phyloP scores from a whole-genome alignment of 2,888 invertebrate species.

The Notodonta ziczac region DNA sequence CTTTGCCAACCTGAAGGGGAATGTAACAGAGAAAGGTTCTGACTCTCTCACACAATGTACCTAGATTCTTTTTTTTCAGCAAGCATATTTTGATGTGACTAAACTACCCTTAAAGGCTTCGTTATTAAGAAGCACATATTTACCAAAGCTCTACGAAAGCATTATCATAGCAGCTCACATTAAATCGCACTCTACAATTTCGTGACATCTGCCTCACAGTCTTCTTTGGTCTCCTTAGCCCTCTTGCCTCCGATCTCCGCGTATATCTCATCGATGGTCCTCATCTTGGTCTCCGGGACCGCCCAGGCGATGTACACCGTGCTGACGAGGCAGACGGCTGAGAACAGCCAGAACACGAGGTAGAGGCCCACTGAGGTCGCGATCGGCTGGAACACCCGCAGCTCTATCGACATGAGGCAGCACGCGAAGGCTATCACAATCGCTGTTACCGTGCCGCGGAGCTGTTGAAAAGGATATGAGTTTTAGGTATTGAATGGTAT shows the following conservation, averaged over 20 bases:
- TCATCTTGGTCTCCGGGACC: slow-evolving; percentile 73
- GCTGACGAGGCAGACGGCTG: slow-evolving; percentile 68
- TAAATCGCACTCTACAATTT: slow-evolving; percentile 56
- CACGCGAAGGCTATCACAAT: slow-evolving; percentile 75
- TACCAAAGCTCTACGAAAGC: not conserved
- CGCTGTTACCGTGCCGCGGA: slow-evolving; percentile 75
- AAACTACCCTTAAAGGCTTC: too few species aligned
- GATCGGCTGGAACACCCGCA: slow-evolving; percentile 73
- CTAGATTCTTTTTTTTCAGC: too few species aligned
- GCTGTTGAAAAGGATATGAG: slow-evolving; percentile 48
- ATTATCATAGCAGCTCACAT: not conserved
- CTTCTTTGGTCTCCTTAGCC: slow-evolving; percentile 40
- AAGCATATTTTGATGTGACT: too few species aligned
- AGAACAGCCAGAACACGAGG: slow-evolving; percentile 71
- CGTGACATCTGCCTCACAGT: slow-evolving; percentile 68
- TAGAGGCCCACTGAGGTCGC: slow-evolving; percentile 62
- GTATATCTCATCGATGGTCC: slow-evolving; percentile 72
- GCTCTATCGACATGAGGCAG: slow-evolving; percentile 67
- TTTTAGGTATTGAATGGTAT: too few species aligned
- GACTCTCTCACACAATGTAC: too few species aligned
- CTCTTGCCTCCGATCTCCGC: slow-evolving; percentile 64
- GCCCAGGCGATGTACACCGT: slow-evolving; percentile 66
- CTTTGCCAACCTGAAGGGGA: too few species aligned
- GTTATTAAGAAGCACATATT: too few species aligned
- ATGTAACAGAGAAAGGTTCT: too few species aligned